Evolutionary conservation across 2,888 invertebrate genomes (phyloP), one percentile per base, ranked within the genome.

Genomic region (Dryobotodes eremita): DNA sequence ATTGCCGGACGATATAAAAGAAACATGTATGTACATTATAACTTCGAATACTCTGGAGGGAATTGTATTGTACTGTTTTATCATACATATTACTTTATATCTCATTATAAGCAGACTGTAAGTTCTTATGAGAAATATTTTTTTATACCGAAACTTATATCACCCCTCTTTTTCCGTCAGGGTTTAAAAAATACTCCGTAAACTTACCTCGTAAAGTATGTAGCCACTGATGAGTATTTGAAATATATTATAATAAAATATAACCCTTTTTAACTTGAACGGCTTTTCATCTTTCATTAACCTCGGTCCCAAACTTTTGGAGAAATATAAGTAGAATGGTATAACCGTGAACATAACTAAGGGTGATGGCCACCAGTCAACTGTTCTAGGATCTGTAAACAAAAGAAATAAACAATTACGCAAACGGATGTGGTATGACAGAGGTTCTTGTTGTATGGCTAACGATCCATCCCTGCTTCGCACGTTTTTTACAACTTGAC

Each of bases 181-280:
- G 5, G 42, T 31, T 6, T 23, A n/a, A 1, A n/a, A 42, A 42
- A 42, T 2, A n/a, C 17, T 17, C 0, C 3, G 4, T n/a, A 26
- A 70, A 82, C 90, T 86, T 83, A 91, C 91, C 70, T 68, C 23
- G 76, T 70, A 73, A 65, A 88, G 75, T 23, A 88, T 8, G 57
- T 86, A 90, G 0, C 65, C 70, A 46, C 89, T 86, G 7, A 85
- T 74, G 11, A 89, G 1, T 13, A 91, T 88, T 80, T 99, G 99
- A 86, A 98, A 97, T 55, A 98, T 97, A 93, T 99, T 99, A 93
- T 99, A 99, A 15, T 97, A 93, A 64, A 98, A 97, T 94, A 99
- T 96, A 3, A 98, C 89, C 48, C 95, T 96, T 87, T 98, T 97
- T 65, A 99, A 92, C 86, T 98, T 97, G 89, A 97, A 98, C 0